phyloP scores from a whole-genome alignment of 2,113 vertebrate genomes.

The Archocentrus centrarchus region DNA sequence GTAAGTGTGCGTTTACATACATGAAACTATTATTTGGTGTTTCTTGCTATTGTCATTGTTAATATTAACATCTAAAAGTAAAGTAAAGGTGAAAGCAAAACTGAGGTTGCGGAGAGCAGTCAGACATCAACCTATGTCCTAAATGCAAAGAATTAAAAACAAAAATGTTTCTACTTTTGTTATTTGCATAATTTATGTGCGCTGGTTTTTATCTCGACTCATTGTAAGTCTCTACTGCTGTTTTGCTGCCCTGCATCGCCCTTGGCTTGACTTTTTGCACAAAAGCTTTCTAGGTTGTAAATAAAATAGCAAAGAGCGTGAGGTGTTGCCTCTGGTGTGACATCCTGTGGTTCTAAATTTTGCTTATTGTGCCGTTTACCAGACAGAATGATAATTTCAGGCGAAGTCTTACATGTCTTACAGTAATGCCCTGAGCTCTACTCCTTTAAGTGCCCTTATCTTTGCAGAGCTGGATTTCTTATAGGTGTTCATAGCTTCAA shows the following conservation, averaged over 20 bases:
- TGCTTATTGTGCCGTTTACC: slow-evolving; percentile 15
- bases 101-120: background rate
- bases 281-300: fast-evolving
- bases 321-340: background rate
- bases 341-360: background rate
- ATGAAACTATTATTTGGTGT: background rate
- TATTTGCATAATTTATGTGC: background rate
- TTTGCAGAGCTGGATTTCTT: slow-evolving; percentile 19
- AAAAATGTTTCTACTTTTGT: background rate
- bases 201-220: background rate
- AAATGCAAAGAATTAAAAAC: background rate
- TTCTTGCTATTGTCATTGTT: background rate
- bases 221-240: background rate
- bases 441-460: slow-evolving; percentile 27
- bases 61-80: background rate
- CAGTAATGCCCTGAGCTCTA: slow-evolving; percentile 24
- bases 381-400: slow-evolving; percentile 26
- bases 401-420: slow-evolving; percentile 11
- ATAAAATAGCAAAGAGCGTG: background rate
- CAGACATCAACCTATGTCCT: background rate
- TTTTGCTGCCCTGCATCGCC: background rate
- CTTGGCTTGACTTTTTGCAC: background rate
- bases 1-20: slow-evolving; percentile 73
- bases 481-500: slow-evolving; percentile 48
- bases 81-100: background rate